Percentiles rank a stretch among this genome's conserved stretches.
Evolutionary conservation across 92 coral and sea anemone species (phyloP).

Genomic region (Phenganax subtilis): DNA sequence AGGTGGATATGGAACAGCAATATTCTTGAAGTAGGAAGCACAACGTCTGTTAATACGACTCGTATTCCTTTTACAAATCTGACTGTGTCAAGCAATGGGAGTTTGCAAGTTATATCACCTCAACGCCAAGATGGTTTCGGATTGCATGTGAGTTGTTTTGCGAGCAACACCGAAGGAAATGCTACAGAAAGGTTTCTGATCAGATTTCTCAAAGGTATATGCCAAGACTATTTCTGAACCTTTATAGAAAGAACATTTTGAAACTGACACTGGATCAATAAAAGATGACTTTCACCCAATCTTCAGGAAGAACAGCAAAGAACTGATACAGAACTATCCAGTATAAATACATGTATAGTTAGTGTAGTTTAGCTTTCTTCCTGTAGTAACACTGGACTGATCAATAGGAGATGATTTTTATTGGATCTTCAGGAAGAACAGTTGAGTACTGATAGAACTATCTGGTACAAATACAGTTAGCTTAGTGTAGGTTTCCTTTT

Average conservation of each 20-base stretch:
- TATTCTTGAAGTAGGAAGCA: not conserved
- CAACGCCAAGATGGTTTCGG: not conserved
- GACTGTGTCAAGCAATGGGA: not conserved
- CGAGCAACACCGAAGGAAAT: slow-evolving; percentile 2
- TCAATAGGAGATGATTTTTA: too few relatives aligned
- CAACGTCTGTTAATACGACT: not conserved
- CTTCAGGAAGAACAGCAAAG: not conserved
- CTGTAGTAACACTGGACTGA: too few relatives aligned
- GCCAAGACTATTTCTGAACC: not conserved
- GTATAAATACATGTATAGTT: not conserved
- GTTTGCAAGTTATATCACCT: not conserved
- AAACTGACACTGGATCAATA: not conserved
- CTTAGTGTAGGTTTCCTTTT: too few relatives aligned
- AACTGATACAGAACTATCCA: not conserved
- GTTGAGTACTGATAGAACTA: too few relatives aligned
- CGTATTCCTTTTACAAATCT: not conserved
- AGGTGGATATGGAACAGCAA: not conserved
- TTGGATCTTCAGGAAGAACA: too few relatives aligned
- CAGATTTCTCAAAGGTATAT: not conserved
- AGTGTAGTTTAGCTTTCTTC: not conserved
- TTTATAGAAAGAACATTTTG: not conserved
- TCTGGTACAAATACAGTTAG: too few relatives aligned
- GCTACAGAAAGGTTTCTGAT: not conserved
- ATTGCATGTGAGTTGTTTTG: not conserved
- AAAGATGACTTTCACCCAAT: not conserved